These are phyloP conservation scores for Danio kyathit DNA, from an alignment of 2,797 vertebrate genomes.

Conservation along the genomic window DNA sequence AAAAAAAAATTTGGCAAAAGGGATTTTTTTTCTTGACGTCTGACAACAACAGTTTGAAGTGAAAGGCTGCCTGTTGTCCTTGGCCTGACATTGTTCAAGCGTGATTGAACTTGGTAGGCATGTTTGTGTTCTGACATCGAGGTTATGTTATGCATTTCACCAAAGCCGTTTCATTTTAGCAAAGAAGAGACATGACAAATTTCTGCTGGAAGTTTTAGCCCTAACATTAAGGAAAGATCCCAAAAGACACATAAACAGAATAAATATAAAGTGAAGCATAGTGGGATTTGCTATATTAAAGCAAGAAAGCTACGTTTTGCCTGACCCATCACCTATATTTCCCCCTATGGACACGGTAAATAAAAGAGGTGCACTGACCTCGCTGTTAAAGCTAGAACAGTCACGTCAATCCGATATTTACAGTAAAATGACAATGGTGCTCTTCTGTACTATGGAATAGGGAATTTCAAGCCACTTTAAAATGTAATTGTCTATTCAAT, in stretches of 20 bases:
- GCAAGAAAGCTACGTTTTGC: not conserved
- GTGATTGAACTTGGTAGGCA: conserved; percentile 15
- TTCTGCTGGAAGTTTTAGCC: conserved; percentile 2
- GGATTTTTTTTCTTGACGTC: not conserved
- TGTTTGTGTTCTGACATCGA: not conserved
- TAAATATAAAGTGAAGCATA: not conserved
- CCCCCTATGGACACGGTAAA: not conserved
- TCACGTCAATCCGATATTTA: conserved; percentile 6
- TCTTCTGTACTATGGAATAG: not conserved
- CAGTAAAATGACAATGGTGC: conserved; percentile 6
- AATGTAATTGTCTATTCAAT: too few species aligned
- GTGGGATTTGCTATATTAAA: not conserved
- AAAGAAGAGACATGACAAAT: conserved; percentile 23
- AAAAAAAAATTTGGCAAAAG: not conserved
- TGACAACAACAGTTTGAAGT: not conserved
- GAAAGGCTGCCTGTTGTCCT: conserved; percentile 20
- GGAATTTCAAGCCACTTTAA: not conserved
- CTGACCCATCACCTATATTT: not conserved
- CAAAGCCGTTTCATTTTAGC: conserved; percentile 17
- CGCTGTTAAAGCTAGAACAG: not conserved
- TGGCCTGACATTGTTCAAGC: conserved; percentile 20
- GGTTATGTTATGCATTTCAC: conserved; percentile 37
- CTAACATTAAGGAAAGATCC: conserved; percentile 8
- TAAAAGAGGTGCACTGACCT: not conserved
- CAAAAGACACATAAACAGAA: not conserved